Base-by-base conservation (phyloP, 2,888 invertebrate species). In the Pheosia tremula region DNA sequence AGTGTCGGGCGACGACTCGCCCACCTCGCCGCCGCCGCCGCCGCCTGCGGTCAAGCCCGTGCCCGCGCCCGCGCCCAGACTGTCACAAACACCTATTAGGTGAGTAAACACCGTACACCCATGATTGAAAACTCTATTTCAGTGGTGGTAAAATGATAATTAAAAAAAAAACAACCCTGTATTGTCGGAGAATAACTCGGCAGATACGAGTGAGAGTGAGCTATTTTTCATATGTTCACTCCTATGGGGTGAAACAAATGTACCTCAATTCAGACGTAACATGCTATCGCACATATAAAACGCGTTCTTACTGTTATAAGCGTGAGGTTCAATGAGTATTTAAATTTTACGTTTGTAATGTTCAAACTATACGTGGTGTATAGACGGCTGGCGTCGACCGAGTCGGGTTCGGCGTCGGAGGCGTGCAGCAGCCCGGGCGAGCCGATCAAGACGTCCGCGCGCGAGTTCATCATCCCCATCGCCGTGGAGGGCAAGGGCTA, bases 401-500 rank as follows among this genome's bases (percentile, higher is more conserved):
- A 97, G 76, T 96, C 96, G 0, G 96, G 63, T 24, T 62, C 95
- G 94, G 75, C 94, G 87, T 72, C 89, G 90, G 87, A 88, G 60
- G 77, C 84, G 4, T 94, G 94, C 94, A 78, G 89, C 66, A 84
- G 86, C 68, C 82, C 89, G 74, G 93, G 94, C 71, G 94, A 77
- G 84, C 97, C 97, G 6, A 97, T 98, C 81, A 96, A 97, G 83
- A 98, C 98, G 90, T 97, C 97, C 11, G 97, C 98, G 13, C 95
- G 98, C 54, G 98, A 98, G 90, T 98, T 97, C 83, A 98, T 98
- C 79, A 98, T 98, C 87, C 98, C 98, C n/a, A 98, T 98, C 80
- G 97, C 97, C 24, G 96, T 98, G 61, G 98, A 98, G 87, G 98
- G 98, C 74, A 97, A 97, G 67, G 98, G 97, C 66, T 97, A 96